phyloP scores from a whole-genome alignment of 2,797 vertebrate genomes.

The Glyptemys insculpta region DNA sequence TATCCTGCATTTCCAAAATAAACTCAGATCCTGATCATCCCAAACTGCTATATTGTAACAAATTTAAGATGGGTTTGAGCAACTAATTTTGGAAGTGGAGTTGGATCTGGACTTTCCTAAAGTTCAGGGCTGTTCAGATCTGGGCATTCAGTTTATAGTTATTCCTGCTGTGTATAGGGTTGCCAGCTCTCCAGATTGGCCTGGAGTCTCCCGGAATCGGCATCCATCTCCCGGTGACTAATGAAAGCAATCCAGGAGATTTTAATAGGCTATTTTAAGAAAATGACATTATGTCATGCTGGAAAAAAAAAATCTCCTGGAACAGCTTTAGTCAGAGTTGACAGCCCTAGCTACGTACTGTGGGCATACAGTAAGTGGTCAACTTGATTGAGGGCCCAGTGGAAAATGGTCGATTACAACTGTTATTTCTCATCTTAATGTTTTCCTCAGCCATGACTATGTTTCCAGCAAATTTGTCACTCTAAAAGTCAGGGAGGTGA shows the following conservation, averaged over 20 bases:
- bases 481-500: not conserved
- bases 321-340: too few relatives aligned
- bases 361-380: not conserved
- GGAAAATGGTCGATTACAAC: not conserved
- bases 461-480: not conserved
- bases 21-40: not conserved
- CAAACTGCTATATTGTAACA: not conserved
- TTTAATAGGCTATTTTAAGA: too few relatives aligned
- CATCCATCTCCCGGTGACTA: too few relatives aligned
- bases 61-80: not conserved
- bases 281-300: too few relatives aligned
- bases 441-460: not conserved
- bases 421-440: conserved; percentile 23
- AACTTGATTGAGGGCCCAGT: not conserved
- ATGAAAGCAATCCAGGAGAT: too few relatives aligned
- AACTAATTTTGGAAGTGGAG: conserved; percentile 4
- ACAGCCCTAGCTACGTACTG: not conserved
- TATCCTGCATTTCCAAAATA: not conserved
- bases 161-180: not conserved
- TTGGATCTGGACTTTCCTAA: not conserved
- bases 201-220: too few relatives aligned
- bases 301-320: too few relatives aligned
- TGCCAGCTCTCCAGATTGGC: too few relatives aligned
- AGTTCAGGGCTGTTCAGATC: conserved; percentile 27
- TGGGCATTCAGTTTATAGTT: conserved; percentile 9